Evolutionary conservation across 2,797 vertebrate species (phyloP), one percentile per base, ranked within the genome.

Genomic region (Myotis vivesi): DNA sequence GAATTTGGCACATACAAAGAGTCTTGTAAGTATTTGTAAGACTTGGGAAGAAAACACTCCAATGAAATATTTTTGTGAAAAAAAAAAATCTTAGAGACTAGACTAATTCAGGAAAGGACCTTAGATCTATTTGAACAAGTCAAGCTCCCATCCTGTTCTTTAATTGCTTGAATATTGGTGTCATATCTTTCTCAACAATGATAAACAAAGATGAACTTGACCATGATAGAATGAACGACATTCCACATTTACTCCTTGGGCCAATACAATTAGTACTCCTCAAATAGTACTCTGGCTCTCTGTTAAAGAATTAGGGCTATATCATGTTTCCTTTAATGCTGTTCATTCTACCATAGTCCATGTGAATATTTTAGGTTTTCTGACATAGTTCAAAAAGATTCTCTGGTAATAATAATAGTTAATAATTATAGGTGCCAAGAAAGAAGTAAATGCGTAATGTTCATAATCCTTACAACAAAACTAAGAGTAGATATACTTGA

Each of bases 1-100:
- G 62, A 89, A 53, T 71, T 20, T 91, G 68, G n/a, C 85, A 95
- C 15, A 7, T 83, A 66, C 76, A 94, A 41, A 96, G n/a, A 96
- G 82, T 46, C 73, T 94, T 89, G 69, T 77, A 91, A 92, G 91
- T 30, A 88, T 94, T 85, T 96, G 23, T 92, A 96, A 95, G 85
- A 93, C 72, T 22, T 87, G 53, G 55, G 68, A 92, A 92, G 84
- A 69, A 92, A 97, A 84, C 79, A 84, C 12, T 92, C 28, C 28
- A 94, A 30, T 89, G 85, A 93, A 93, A 76, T 79, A 77, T 79
- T 95, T 95, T 91, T 91, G 51, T 90, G 69, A 22, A 55, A 86
- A 77, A 83, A 83, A 89, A 82, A 83, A 89, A 82, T 77, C 71
- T 75, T 68, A 76, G 57, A 92, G 66, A 89, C 36, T 93, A 92